Evolutionary conservation across 2,797 vertebrate species (phyloP).

Genomic region (Microcaecilia unicolor): DNA sequence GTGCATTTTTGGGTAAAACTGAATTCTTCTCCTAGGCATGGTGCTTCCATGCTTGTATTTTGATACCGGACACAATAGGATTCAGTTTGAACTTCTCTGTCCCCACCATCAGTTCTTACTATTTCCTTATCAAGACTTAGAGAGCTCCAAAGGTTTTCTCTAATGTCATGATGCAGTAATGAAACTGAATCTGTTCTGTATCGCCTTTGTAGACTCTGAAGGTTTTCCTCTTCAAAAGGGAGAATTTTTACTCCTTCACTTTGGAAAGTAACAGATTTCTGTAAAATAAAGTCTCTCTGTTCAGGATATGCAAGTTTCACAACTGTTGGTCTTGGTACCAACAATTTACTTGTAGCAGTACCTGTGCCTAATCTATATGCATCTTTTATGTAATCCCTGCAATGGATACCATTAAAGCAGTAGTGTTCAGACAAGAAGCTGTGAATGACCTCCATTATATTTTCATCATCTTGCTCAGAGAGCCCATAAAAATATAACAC

Average conservation of each 20-base stretch:
- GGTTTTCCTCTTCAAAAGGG: constrained; percentile 34
- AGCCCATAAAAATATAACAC: constrained; percentile 59
- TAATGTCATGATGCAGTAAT: constrained; percentile 19
- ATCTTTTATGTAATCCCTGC: constrained; percentile 50
- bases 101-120: constrained; percentile 19
- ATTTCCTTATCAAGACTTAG: constrained; percentile 10
- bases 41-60: constrained; percentile 10
- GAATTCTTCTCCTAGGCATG: constrained; percentile 10
- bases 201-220: constrained; percentile 9
- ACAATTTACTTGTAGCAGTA: constrained; percentile 10
- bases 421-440: constrained; percentile 54
- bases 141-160: constrained; percentile 19
- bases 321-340: constrained; percentile 48
- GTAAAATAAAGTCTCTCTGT: constrained; percentile 59
- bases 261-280: constrained; percentile 53
- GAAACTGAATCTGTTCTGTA: constrained; percentile 17
- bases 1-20: constrained; percentile 21
- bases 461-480: constrained; percentile 56
- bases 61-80: constrained; percentile 18
- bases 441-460: constrained; percentile 49
- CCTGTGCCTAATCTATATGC: constrained; percentile 42
- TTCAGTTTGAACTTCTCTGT: neutral
- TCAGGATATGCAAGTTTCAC: constrained; percentile 49
- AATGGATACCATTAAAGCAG: constrained; percentile 56
- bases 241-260: constrained; percentile 46